Evolutionary conservation across 23 tunicate species (phyloP).

Genomic region (Corella eumyota): DNA sequence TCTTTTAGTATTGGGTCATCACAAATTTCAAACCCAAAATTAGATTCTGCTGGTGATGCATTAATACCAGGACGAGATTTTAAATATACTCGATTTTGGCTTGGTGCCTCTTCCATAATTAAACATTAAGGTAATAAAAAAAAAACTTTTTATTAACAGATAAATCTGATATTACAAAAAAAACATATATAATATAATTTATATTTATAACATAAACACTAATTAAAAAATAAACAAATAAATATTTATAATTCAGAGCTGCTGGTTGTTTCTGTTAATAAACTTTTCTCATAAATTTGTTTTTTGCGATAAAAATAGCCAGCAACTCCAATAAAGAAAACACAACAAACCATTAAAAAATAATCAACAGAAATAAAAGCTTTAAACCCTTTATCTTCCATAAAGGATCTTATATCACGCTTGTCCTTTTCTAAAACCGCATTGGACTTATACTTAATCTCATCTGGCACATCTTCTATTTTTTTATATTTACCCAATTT

Average conservation of each 20-base stretch:
- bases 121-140: too few relatives aligned
- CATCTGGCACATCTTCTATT: conserved; percentile 34
- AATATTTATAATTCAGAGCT: not conserved
- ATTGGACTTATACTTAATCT: not conserved
- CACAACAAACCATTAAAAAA: not conserved
- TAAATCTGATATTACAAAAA: too few relatives aligned
- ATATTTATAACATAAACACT: not conserved
- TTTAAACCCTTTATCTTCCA: conserved; percentile 16
- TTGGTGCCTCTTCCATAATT: not conserved
- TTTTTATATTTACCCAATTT: conserved; percentile 36
- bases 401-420: conserved; percentile 8
- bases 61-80: conserved; percentile 7
- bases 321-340: not conserved
- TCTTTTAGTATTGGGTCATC: not conserved
- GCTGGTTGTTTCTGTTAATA: not conserved
- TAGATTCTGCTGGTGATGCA: not conserved
- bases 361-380: conserved; percentile 9
- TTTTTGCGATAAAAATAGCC: not conserved
- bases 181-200: too few relatives aligned
- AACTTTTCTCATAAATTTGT: too few relatives aligned
- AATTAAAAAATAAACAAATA: not conserved
- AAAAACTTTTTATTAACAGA: too few relatives aligned
- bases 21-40: conserved; percentile 13
- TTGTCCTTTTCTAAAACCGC: conserved; percentile 1
- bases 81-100: conserved; percentile 5